phyloP scores from a whole-genome alignment of 2,113 vertebrate species.

The Herpetotheres cachinnans region DNA sequence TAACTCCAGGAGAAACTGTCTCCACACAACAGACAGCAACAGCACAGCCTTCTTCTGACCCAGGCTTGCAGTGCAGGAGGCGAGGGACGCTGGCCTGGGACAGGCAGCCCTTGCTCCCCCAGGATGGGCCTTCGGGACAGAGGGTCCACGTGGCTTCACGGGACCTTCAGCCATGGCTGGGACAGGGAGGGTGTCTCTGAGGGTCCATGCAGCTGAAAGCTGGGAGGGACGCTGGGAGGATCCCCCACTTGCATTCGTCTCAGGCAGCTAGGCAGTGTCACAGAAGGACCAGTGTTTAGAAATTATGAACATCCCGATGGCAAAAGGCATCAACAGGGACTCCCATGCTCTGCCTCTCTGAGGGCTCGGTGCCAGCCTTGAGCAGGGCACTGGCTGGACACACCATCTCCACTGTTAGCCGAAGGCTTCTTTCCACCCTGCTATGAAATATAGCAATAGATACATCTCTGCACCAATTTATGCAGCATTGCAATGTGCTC shows the following conservation, averaged over 20 bases:
- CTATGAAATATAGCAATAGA: neutral
- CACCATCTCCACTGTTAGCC: neutral
- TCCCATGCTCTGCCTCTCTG: neutral
- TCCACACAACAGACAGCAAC: neutral
- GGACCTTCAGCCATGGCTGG: neutral
- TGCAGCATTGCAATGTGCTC: neutral
- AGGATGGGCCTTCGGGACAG: accelerated
- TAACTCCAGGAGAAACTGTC: neutral
- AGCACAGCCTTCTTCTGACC: neutral
- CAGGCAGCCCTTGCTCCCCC: neutral
- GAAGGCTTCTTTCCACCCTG: neutral
- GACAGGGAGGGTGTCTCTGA: neutral
- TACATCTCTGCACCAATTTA: constrained; percentile 12
- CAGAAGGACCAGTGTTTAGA: neutral
- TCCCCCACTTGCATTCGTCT: neutral
- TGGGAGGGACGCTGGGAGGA: too few species aligned
- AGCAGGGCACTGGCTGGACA: neutral
- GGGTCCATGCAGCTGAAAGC: neutral
- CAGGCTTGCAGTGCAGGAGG: neutral
- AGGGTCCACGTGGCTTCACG: neutral
- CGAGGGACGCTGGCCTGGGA: neutral
- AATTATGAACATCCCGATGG: accelerated
- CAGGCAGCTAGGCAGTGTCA: neutral
- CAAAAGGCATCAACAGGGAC: neutral
- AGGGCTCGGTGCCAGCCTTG: neutral